A percentile compares a stretch with the other conserved stretches of the same genome.
phyloP scores from a whole-genome alignment of 2,888 invertebrate species.

The Caenorhabditis sinica region DNA sequence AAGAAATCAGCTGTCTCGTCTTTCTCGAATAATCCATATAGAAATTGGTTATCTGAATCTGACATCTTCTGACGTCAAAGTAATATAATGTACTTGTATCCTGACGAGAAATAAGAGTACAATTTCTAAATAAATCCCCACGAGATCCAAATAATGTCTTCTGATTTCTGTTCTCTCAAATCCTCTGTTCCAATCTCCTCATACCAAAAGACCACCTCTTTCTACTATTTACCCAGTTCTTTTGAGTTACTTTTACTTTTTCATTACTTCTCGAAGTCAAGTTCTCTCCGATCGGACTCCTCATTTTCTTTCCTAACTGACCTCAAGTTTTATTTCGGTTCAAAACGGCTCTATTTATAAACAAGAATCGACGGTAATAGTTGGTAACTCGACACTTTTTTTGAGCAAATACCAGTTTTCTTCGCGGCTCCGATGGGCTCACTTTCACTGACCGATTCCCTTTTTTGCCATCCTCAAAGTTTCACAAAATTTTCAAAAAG shows the following conservation, averaged over 20 bases:
- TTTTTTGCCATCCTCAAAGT: neutral
- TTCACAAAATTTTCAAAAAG: neutral
- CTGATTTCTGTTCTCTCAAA: constrained; percentile 22
- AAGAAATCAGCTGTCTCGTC: neutral
- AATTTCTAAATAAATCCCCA: neutral
- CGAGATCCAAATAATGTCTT: neutral
- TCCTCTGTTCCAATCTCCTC: constrained; percentile 7
- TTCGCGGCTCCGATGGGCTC: constrained; percentile 23
- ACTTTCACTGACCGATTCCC: constrained; percentile 31
- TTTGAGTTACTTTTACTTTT: constrained; percentile 14
- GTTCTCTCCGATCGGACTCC: constrained; percentile 25
- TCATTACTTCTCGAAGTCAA: constrained; percentile 15
- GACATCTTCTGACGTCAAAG: constrained; percentile 15
- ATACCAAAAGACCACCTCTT: constrained; percentile 34
- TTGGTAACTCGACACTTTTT: constrained; percentile 58
- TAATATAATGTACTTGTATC: neutral
- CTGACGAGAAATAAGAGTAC: neutral
- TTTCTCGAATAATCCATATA: neutral
- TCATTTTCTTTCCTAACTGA: constrained; percentile 17
- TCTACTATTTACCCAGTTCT: constrained; percentile 37
- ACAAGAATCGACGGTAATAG: constrained; percentile 40
- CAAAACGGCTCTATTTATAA: constrained; percentile 47
- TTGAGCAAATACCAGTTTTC: constrained; percentile 35
- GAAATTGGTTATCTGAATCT: constrained; percentile 16
- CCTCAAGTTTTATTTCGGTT: constrained; percentile 30